These are phyloP conservation scores for Trachythela sp. DNA, from an alignment of 64 coral and sea anemone species.

Conservation along the genomic window DNA sequence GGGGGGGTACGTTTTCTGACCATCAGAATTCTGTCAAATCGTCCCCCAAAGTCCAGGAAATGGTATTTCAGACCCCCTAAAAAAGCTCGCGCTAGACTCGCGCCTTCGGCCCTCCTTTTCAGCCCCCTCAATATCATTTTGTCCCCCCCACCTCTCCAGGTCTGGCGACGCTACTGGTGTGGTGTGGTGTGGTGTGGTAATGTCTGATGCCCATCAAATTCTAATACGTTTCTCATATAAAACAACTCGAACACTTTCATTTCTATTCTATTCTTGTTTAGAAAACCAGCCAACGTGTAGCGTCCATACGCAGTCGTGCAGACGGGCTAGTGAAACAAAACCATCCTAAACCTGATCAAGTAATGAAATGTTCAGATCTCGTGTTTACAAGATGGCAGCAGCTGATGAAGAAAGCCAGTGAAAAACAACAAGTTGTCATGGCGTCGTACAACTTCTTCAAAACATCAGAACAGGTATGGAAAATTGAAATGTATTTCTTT, in stretches of 20 bases:
- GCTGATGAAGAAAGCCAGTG: conserved; percentile 78
- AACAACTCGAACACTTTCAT: neutral
- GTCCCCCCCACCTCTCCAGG: no score
- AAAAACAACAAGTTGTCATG: conserved; percentile 65
- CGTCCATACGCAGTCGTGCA: conserved; percentile 70
- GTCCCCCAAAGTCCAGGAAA: no score
- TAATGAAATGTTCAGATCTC: conserved; percentile 70
- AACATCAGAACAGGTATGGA: conserved; percentile 77
- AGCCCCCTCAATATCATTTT: no score
- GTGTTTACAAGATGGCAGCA: conserved; percentile 88
- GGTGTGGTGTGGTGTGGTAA: no score
- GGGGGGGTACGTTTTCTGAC: no score
- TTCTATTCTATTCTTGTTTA: no score
- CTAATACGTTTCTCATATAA: neutral
- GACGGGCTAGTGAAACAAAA: conserved; percentile 88
- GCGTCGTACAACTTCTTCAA: conserved; percentile 87
- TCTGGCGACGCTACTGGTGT: no score
- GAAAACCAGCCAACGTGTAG: conserved; percentile 98
- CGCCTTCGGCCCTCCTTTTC: no score
- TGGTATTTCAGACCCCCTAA: no score
- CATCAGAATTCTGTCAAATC: no score
- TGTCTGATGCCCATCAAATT: neutral
- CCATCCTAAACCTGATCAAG: conserved; percentile 74
- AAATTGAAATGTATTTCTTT: no score
- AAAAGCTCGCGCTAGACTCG: no score